Evolutionary conservation across 2,888 invertebrate species (phyloP), one percentile per base, ranked within the genome.

Genomic region (Heliconius hortense): DNA sequence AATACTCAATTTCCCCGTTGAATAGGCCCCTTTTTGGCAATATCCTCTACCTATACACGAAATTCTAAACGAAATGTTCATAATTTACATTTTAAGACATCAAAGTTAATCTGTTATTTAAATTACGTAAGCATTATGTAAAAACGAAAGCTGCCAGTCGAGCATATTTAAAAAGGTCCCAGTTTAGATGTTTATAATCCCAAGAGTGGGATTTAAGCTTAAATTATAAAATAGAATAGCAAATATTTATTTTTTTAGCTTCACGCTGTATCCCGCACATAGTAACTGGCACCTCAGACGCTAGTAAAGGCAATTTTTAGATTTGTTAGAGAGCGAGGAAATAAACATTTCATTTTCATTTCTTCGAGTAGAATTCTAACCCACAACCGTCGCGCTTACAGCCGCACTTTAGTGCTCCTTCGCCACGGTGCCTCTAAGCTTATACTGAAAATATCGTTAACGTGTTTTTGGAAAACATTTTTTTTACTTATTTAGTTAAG

Each of bases 1-100:
- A 69, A 69, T 69, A 62, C n/a, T 35, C 74, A 74, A 74, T 74
- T 74, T 74, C 69, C 26, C n/a, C 35, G 53, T 39, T 59, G 39
- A 60, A 71, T 43, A 43, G 60, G 7, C 48, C 18, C 48, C 39
- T 60, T 60, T 56, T 71, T 48, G 53, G 31, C 56, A 31, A 31
- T 56, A 69, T 56, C 4, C 31, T 35, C 21, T 31, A 48, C 8
- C 15, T 7, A 15, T 53, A 31, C 31, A 53, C 4, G n/a, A 68
- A 68, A 31, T 69, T 56, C 31, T 31, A 56, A 24, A 31, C 8
- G 15, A 43, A 66, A 66, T 24, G 11, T 64, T 64, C 66, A 43
- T 15, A 15, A 66, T 66, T 66, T 66, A 39, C 39, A 66, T 66
- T 66, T 43, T 66, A 43, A 66, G 43, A 66, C 8, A 43, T 24